Conservation (phyloP, 2,797 vertebrate genomes). For the Oophaga sylvatica region DNA sequence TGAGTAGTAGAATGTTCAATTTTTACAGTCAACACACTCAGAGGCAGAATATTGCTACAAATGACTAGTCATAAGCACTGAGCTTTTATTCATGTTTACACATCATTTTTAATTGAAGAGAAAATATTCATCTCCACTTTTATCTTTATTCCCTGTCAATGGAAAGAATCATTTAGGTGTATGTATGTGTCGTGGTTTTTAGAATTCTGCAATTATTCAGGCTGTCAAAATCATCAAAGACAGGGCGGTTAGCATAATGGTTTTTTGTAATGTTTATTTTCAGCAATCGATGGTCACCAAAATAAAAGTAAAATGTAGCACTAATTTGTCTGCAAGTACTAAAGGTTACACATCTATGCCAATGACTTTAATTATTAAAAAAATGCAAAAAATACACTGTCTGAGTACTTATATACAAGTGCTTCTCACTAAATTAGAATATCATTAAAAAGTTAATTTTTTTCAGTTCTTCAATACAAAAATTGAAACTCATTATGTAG, state of each 20-base stretch:
- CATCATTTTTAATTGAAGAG: conserved; percentile 28
- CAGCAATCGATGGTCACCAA: conserved; percentile 24
- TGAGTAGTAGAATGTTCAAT: not conserved
- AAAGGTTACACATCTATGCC: conserved; percentile 13
- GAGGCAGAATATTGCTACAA: conserved; percentile 51
- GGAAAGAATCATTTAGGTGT: conserved; percentile 18
- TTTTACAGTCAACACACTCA: not conserved
- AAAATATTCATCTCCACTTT: conserved; percentile 24
- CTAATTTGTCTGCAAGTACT: conserved; percentile 45
- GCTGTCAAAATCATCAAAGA: conserved; percentile 54
- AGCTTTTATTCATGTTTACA: not conserved
- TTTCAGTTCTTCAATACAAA: no score
- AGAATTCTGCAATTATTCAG: conserved; percentile 55
- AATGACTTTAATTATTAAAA: conserved; percentile 16
- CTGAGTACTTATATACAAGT: not conserved
- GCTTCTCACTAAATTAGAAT: no score
- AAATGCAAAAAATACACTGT: not conserved
- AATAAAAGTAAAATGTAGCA: conserved; percentile 28
- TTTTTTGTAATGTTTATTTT: conserved; percentile 41
- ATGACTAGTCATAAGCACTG: conserved; percentile 57
- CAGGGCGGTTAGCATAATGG: conserved; percentile 54
- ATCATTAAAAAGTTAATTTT: no score
- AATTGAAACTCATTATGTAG: no score
- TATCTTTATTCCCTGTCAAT: conserved; percentile 21
- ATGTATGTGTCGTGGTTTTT: conserved; percentile 43